Percentiles rank a stretch among this genome's conserved stretches.
These are phyloP conservation scores for Dryococelus australis DNA, from an alignment of 2,888 invertebrate genomes.

Conservation along the genomic window DNA sequence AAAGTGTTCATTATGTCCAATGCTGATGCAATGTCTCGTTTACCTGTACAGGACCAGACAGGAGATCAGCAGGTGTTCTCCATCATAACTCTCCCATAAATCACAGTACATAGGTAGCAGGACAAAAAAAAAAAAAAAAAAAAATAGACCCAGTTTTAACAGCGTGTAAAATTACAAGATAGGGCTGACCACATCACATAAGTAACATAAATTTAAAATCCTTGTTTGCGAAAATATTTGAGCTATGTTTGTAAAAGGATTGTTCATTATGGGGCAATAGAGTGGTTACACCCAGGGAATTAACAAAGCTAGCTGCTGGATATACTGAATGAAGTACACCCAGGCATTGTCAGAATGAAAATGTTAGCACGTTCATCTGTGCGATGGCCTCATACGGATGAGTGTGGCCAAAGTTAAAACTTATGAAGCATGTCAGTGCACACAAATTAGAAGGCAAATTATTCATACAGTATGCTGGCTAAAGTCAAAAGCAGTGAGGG, in stretches of 20 bases:
- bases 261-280: slow-evolving; percentile 40
- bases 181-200: neutral
- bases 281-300: slow-evolving; percentile 40
- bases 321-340: slow-evolving; percentile 42
- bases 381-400: slow-evolving; percentile 39
- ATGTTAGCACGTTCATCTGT: slow-evolving; percentile 31
- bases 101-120: too few species aligned
- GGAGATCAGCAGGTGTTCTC: too few species aligned
- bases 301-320: slow-evolving; percentile 34
- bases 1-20: slow-evolving; percentile 18
- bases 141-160: too few species aligned
- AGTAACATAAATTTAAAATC: slow-evolving; percentile 25
- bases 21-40: slow-evolving; percentile 32
- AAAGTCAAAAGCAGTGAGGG: neutral
- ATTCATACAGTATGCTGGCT: slow-evolving; percentile 25
- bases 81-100: too few species aligned
- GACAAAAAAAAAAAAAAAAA: too few species aligned
- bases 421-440: neutral
- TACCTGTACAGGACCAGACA: neutral
- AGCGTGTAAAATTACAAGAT: neutral
- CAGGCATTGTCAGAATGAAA: slow-evolving; percentile 37
- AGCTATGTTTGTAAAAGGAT: slow-evolving; percentile 31
- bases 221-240: neutral
- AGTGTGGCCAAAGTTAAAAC: neutral
- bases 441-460: neutral